Percentiles rank a stretch among this genome's conserved stretches.
These are phyloP conservation scores for Dasysyrphus tricinctus DNA, from an alignment of 2,888 invertebrate species.

Conservation along the genomic window DNA sequence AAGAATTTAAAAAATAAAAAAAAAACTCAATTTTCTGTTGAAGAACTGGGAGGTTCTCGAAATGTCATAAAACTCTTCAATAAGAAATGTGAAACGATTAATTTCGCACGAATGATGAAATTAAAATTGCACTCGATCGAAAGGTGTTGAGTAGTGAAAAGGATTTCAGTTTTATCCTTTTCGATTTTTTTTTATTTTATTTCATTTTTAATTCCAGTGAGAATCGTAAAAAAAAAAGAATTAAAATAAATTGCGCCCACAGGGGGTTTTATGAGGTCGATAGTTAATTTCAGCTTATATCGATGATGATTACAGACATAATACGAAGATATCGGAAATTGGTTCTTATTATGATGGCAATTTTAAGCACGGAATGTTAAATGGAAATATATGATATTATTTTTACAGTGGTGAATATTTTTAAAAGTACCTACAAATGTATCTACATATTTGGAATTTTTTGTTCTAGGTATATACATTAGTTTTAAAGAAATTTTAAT, in stretches of 20 bases:
- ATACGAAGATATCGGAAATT: constrained; percentile 41
- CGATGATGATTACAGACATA: constrained; percentile 32
- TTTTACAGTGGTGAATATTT: not conserved
- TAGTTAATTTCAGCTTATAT: constrained; percentile 26
- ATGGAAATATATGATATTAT: not conserved
- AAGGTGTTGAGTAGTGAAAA: constrained; percentile 67
- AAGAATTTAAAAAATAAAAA: constrained; percentile 23
- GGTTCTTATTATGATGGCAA: constrained; percentile 41
- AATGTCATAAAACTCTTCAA: constrained; percentile 61
- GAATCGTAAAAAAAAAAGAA: constrained; percentile 2
- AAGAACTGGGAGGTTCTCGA: constrained; percentile 48
- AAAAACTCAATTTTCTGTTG: constrained; percentile 1
- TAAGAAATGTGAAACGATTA: constrained; percentile 70
- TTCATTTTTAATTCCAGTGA: constrained; percentile 5
- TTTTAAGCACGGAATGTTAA: constrained; percentile 15
- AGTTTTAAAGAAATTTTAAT: too few relatives aligned
- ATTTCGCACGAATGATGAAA: constrained; percentile 70
- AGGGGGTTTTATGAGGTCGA: constrained; percentile 11
- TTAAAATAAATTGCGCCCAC: constrained; percentile 12
- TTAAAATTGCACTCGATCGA: constrained; percentile 65
- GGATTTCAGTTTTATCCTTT: constrained; percentile 16
- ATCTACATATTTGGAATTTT: too few relatives aligned
- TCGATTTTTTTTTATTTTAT: not conserved
- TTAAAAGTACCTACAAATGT: constrained; percentile 1
- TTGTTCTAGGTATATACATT: too few relatives aligned